These are phyloP conservation scores for Brachypodius melanocephalos DNA, from an alignment of 2,113 vertebrate genomes.

Conservation along the genomic window DNA sequence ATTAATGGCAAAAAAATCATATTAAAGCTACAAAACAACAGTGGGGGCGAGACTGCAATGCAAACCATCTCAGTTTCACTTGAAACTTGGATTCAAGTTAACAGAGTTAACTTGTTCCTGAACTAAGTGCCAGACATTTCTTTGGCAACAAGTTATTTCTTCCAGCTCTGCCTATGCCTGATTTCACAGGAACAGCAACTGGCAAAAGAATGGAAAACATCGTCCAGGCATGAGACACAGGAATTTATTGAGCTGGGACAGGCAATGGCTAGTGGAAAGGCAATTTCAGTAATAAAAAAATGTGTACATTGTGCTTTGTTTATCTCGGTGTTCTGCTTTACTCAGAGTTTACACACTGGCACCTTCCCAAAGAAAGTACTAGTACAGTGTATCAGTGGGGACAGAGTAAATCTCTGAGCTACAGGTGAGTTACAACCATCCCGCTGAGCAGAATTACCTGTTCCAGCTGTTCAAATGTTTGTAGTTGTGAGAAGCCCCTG, in stretches of 20 bases:
- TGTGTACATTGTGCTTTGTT: conserved; percentile 22
- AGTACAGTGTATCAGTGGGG: background rate
- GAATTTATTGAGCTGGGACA: conserved; percentile 29
- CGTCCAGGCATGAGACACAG: background rate
- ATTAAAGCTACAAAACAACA: background rate
- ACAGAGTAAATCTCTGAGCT: background rate
- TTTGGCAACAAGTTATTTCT: conserved; percentile 25
- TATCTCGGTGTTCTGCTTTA: conserved; percentile 8
- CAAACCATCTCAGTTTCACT: background rate
- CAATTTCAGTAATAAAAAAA: conserved; percentile 16
- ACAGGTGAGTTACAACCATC: background rate
- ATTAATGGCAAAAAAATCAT: background rate
- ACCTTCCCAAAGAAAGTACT: conserved; percentile 32
- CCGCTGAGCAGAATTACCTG: background rate
- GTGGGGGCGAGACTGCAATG: background rate
- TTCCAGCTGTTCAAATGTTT: background rate
- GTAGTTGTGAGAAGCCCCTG: background rate
- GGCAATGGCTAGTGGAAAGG: background rate
- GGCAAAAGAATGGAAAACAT: background rate
- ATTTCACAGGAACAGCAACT: background rate
- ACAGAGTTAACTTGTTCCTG: conserved; percentile 24
- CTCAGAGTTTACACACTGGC: conserved; percentile 28
- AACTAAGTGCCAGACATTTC: background rate
- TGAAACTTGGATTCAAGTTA: conserved; percentile 7
- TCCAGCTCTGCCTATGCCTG: background rate